Evolutionary conservation across 2,888 invertebrate genomes (phyloP), one percentile per base, ranked within the genome.

Genomic region (Microdon myrmicae): DNA sequence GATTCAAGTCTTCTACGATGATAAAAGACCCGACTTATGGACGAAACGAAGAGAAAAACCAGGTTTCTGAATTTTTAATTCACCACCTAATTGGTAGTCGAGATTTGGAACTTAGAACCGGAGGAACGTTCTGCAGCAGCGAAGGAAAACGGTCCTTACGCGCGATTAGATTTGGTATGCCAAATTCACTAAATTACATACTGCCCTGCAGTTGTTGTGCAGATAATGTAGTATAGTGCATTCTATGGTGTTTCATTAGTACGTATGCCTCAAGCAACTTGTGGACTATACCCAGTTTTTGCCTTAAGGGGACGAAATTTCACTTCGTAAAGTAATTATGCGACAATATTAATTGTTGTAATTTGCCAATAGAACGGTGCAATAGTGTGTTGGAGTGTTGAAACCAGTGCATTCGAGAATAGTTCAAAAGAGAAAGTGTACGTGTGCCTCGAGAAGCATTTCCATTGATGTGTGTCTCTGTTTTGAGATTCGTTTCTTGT

Each of bases 61-160:
- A 64, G 58, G 58, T 64, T 64, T 58, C 64, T 64, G 64, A 64
- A 53, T 64, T 64, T 58, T 58, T 51, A 64, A 58, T 64, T 64
- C 64, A 64, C 64, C 64, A 58, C 64, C 58, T 64, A 58, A 64
- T 64, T 64, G 64, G 58, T 64, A 64, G 64, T 64, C 64, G 64
- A 64, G 64, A 64, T 64, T 64, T 64, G 64, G 64, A 64, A 56
- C 64, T 64, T 64, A 58, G 56, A 64, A 64, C 47, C 64, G 64
- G 53, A 58, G 58, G 64, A 64, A 64, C 64, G 64, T 64, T 64
- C 61, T 55, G 26, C 32, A n/a, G 49, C 19, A 12, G 16, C 37
- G 19, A 53, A 47, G 58, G 56, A 64, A 56, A 64, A 56, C 58
- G 47, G 64, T 51, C 38, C 43, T 28, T 45, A 29, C 43, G 49